Evolutionary conservation across 2,797 vertebrate species (phyloP).

Genomic region (Microctenopoma stevenorrisi): DNA sequence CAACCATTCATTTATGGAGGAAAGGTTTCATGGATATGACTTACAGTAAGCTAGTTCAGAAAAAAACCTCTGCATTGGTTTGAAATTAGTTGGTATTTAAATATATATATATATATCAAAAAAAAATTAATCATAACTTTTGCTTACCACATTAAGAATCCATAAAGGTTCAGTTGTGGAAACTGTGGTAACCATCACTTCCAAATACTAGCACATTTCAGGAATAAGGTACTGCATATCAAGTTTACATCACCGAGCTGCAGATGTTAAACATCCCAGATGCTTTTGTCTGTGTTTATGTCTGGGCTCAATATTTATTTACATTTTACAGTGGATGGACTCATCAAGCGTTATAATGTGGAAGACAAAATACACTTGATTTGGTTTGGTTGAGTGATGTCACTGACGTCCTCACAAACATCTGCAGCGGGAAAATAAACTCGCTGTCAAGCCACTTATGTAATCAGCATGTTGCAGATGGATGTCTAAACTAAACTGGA

Average conservation of each 20-base stretch:
- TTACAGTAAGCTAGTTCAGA: not conserved
- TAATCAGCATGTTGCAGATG: not conserved
- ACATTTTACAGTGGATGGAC: constrained; percentile 39
- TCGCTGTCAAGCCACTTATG: not conserved
- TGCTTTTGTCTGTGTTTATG: constrained; percentile 53
- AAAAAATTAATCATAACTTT: not conserved
- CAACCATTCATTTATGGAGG: constrained; percentile 24
- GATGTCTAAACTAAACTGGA: not conserved
- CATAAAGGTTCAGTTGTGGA: constrained; percentile 8
- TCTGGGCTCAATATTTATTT: constrained; percentile 35
- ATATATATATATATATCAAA: not conserved
- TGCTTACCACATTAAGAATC: constrained; percentile 10
- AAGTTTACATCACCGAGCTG: constrained; percentile 29
- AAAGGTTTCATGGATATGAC: not conserved
- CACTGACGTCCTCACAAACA: constrained; percentile 4
- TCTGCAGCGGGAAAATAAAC: constrained; percentile 7
- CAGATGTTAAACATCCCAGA: constrained; percentile 14
- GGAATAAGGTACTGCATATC: not conserved
- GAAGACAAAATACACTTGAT: not conserved
- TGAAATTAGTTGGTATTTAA: not conserved
- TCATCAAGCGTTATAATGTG: constrained; percentile 18
- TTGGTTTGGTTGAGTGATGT: constrained; percentile 16
- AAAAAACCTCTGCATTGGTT: not conserved
- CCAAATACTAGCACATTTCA: not conserved
- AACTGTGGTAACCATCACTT: not conserved